These are phyloP conservation scores for Trissolcus brochymenae DNA, from an alignment of 2,888 invertebrate species.

Conservation along the genomic window DNA sequence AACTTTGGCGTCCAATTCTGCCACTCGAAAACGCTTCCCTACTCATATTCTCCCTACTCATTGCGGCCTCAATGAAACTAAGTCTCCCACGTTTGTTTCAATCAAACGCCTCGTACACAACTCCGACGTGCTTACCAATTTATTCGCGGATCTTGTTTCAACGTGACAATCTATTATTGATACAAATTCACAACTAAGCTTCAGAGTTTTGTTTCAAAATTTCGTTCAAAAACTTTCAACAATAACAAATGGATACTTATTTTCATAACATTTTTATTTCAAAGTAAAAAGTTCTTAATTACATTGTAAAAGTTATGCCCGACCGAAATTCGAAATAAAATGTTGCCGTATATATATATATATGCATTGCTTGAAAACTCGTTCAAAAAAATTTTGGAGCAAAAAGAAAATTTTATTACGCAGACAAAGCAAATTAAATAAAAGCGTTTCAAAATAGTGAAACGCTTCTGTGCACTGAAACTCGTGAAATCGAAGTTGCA, in stretches of 20 bases:
- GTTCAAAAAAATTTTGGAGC: neutral
- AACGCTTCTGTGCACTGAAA: constrained; percentile 8
- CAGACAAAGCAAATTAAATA: neutral
- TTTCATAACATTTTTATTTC: too few relatives aligned
- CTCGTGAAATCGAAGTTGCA: constrained; percentile 38
- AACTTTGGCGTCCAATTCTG: constrained; percentile 60
- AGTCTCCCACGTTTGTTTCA: constrained; percentile 42
- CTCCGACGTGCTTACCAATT: constrained; percentile 40
- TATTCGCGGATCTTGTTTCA: constrained; percentile 38
- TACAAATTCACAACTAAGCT: constrained; percentile 27
- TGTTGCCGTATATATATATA: too few relatives aligned
- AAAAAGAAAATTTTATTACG: neutral
- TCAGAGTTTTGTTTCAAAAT: neutral
- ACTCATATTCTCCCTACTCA: constrained; percentile 59
- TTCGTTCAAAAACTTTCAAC: neutral
- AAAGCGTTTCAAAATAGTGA: neutral
- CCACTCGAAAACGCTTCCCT: constrained; percentile 57
- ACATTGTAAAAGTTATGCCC: too few relatives aligned
- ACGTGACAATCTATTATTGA: constrained; percentile 35
- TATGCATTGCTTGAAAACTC: neutral
- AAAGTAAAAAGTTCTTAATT: neutral
- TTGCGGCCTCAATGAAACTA: constrained; percentile 64
- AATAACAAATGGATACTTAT: too few relatives aligned
- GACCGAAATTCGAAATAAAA: too few relatives aligned
- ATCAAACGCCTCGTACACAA: constrained; percentile 38